Percentiles rank a stretch among this genome's conserved stretches.
Evolutionary conservation across 2,797 vertebrate genomes (phyloP).

Genomic region (Mus caroli): DNA sequence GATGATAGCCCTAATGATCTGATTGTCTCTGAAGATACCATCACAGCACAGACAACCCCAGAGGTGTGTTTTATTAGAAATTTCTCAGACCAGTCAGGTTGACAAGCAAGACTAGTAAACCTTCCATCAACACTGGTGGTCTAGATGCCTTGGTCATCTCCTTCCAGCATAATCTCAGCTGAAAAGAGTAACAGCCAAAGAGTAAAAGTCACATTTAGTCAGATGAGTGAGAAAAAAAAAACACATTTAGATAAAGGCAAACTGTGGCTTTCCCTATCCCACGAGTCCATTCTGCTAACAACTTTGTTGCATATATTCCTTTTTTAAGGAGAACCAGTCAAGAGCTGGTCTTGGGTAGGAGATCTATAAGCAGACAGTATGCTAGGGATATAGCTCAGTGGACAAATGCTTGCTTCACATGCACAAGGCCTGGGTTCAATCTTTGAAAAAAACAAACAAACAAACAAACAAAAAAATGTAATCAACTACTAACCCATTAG

Average conservation of each 20-base stretch:
- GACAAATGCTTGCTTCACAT: neutral
- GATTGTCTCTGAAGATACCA: neutral
- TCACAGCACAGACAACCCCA: neutral
- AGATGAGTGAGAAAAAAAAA: neutral
- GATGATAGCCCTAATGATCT: neutral
- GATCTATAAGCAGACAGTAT: neutral
- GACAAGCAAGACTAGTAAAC: neutral
- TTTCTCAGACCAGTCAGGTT: neutral
- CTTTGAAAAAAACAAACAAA: neutral
- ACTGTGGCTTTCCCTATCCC: neutral
- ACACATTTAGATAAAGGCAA: neutral
- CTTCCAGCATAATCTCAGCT: slow-evolving; percentile 5
- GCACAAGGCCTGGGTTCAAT: neutral
- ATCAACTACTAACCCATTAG: neutral
- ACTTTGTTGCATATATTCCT: neutral
- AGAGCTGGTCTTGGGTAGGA: neutral
- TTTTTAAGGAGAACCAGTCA: neutral
- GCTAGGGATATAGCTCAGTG: neutral
- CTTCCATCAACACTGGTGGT: neutral
- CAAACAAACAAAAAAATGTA: neutral
- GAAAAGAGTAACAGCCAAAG: neutral
- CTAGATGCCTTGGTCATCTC: neutral
- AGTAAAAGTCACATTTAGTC: neutral
- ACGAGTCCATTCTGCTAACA: neutral
- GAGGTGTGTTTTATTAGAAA: neutral